Evolutionary conservation across 2,888 invertebrate species (phyloP), one percentile per base, ranked within the genome.

Genomic region (Habrosyne pyritoides): DNA sequence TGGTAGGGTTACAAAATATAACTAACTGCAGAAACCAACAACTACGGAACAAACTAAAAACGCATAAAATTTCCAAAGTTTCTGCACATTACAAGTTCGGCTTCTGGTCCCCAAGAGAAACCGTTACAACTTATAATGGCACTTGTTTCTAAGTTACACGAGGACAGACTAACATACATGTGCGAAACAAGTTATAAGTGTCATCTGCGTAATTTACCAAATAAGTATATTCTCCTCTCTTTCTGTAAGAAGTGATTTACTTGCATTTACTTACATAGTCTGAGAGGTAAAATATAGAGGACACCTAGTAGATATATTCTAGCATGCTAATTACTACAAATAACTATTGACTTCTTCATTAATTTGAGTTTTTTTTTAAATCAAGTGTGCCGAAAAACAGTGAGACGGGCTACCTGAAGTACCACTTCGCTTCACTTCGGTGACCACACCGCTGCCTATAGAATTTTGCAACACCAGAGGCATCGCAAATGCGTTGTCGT

Each of bases 81-180:
- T 42, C 18, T 42, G 8, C 42, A 36, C 14, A 14, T n/a, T 36
- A 36, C 36, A 42, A 42, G 14, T 42, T 42, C 14, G 12, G 42
- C 42, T 18, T 42, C 8, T 8, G 18, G 8, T 4, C 14, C 0
- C 18, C 42, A 42, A 18, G 14, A 33, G 33, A n/a, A 36, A 42
- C n/a, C 42, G 42, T 42, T 42, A 18, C 42, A 42, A 42, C 42
- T 42, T 42, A 18, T 42, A 42, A 42, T 42, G 42, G 18, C 42
- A 42, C 42, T 42, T 42, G 42, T 42, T 42, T 42, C 42, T 42
- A 42, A 18, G 42, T 42, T 42, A 42, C 18, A 42, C 18, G 18
- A 8, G 8, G 42, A 42, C 36, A 42, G n/a, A 42, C 42, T 42
- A 42, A 42, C 42, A 42, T 42, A 42, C 18, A 18, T 42, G 42